Conservation (phyloP, 1,140 invertebrate genomes). For the Liolophura sinensis region DNA sequence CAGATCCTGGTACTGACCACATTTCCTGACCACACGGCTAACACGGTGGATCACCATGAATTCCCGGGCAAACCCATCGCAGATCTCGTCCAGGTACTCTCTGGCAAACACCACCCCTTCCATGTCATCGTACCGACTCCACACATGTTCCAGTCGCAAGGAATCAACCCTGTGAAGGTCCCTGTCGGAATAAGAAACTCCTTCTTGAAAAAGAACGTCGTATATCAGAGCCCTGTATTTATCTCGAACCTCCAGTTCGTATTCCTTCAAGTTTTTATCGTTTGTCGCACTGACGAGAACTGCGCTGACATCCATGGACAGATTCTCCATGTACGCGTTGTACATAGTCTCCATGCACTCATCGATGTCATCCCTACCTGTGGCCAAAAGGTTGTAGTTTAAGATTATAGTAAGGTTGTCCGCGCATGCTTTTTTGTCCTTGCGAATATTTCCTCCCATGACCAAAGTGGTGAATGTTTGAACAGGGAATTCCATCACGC, state of each 20-base stretch:
- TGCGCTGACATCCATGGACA: slow-evolving; percentile 36
- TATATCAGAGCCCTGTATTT: slow-evolving; percentile 40
- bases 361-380: slow-evolving; percentile 42
- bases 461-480: slow-evolving; percentile 42
- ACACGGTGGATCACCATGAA: slow-evolving; percentile 52
- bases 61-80: slow-evolving; percentile 40
- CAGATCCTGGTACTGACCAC: slow-evolving; percentile 52
- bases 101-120: slow-evolving; percentile 32
- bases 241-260: slow-evolving; percentile 38
- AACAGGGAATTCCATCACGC: slow-evolving; percentile 42
- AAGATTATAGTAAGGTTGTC: slow-evolving; percentile 37
- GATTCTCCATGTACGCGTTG: slow-evolving; percentile 46
- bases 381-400: slow-evolving; percentile 50
- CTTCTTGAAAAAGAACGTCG: slow-evolving; percentile 42
- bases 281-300: slow-evolving; percentile 48
- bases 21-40: slow-evolving; percentile 46
- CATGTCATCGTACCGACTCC: slow-evolving; percentile 35
- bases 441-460: slow-evolving; percentile 34
- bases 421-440: slow-evolving; percentile 16
- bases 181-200: slow-evolving; percentile 31
- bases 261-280: slow-evolving; percentile 32
- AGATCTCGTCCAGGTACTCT: slow-evolving; percentile 44
- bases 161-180: slow-evolving; percentile 29
- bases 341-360: slow-evolving; percentile 49
- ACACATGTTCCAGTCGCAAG: slow-evolving; percentile 33